Conservation (phyloP, 2,888 invertebrate species). For the Apodemia hepburni region DNA sequence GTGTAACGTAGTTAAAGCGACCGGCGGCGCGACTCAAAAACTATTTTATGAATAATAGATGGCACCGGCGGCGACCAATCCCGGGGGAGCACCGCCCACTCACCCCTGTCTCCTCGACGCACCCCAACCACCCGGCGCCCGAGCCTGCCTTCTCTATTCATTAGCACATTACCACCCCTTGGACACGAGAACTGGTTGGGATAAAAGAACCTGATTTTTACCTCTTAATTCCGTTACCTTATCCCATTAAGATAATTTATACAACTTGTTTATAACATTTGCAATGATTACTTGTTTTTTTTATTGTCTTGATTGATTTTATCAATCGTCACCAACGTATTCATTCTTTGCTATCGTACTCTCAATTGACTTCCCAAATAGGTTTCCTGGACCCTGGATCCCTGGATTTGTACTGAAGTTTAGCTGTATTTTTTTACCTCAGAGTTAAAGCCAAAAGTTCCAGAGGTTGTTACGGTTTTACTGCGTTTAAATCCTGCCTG, state of each 20-base stretch:
- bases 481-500: no score
- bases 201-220: constrained; percentile 68
- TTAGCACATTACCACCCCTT: constrained; percentile 76
- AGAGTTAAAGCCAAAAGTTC: no score
- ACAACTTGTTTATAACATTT: constrained; percentile 7
- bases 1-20: constrained; percentile 69
- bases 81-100: constrained; percentile 70
- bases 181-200: constrained; percentile 53
- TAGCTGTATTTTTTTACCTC: no score
- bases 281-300: background rate
- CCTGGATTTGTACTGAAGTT: no score
- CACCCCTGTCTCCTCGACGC: constrained; percentile 42
- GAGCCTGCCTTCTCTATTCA: constrained; percentile 66
- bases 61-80: constrained; percentile 72
- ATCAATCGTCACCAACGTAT: background rate
- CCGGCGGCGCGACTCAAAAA: constrained; percentile 77
- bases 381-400: no score
- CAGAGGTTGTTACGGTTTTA: no score
- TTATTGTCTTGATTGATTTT: background rate
- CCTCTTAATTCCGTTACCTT: constrained; percentile 28
- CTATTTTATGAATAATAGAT: constrained; percentile 81
- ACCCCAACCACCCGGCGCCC: constrained; percentile 36
- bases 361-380: no score
- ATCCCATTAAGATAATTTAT: constrained; percentile 19
- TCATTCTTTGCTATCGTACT: no score